These are phyloP conservation scores for Philopotamus ludificatus DNA, from an alignment of 1,140 invertebrate genomes.

Conservation along the genomic window DNA sequence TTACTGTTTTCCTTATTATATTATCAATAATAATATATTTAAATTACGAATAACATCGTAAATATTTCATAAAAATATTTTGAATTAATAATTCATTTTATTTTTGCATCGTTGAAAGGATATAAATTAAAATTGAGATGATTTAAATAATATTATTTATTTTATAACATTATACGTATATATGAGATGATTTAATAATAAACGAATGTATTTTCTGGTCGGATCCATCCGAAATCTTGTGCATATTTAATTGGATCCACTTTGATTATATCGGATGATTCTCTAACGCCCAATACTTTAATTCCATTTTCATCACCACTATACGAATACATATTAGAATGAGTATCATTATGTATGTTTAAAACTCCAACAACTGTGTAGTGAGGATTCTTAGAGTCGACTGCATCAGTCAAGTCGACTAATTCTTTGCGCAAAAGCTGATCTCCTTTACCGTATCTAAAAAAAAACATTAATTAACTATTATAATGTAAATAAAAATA, in stretches of 20 bases:
- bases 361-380: not conserved
- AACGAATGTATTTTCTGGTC: too few species aligned
- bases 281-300: not conserved
- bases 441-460: constrained; percentile 3
- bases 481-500: not conserved
- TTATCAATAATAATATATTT: too few species aligned
- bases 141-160: too few species aligned
- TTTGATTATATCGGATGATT: not conserved
- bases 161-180: too few species aligned
- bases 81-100: too few species aligned
- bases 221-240: not conserved
- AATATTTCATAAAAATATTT: too few species aligned
- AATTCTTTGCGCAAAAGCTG: not conserved
- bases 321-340: constrained; percentile 8
- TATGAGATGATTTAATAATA: too few species aligned
- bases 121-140: too few species aligned
- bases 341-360: not conserved
- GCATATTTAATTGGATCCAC: not conserved
- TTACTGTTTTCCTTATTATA: too few species aligned
- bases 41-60: too few species aligned
- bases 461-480: not conserved
- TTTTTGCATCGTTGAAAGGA: too few species aligned
- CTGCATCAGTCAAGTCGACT: not conserved
- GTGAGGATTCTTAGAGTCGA: not conserved
- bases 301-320: not conserved